phyloP scores from a whole-genome alignment of 2,113 vertebrate genomes.

The Clarias magur region DNA sequence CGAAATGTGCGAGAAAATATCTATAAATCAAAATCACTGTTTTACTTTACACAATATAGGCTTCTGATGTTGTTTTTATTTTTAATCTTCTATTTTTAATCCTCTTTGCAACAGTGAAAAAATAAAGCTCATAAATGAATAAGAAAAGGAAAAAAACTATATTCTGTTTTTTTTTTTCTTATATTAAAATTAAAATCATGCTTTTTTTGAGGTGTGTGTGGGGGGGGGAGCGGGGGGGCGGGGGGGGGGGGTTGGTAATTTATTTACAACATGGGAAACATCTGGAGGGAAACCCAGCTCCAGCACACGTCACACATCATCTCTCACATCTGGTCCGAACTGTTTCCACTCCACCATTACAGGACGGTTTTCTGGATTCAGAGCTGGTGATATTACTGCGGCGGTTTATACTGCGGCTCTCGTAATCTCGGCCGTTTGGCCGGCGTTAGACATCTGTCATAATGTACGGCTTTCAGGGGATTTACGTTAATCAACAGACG shows the following conservation, averaged over 20 bases:
- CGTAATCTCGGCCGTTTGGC: not conserved
- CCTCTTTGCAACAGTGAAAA: not conserved
- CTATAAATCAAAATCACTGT: no score
- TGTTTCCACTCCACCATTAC: slow-evolving; percentile 11
- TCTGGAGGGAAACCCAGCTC: slow-evolving; percentile 4
- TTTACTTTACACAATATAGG: not conserved
- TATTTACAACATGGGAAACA: not conserved
- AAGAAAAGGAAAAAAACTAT: not conserved
- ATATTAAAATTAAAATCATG: not conserved
- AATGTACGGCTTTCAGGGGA: slow-evolving; percentile 1
- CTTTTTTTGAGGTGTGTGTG: no score
- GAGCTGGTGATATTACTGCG: not conserved
- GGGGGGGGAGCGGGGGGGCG: not conserved
- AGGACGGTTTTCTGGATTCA: not conserved
- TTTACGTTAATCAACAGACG: not conserved
- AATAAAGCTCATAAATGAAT: not conserved
- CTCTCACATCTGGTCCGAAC: slow-evolving; percentile 27
- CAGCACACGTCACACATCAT: not conserved
- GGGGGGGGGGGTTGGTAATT: not conserved
- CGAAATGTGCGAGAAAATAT: no score
- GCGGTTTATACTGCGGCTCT: slow-evolving; percentile 6
- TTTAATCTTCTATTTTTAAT: not conserved
- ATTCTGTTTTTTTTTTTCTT: not conserved
- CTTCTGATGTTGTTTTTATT: not conserved
- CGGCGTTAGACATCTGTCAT: not conserved